A percentile compares a stretch with the other conserved stretches of the same genome.
Evolutionary conservation across 2,113 vertebrate species (phyloP).

Genomic region (Urocynchramus pylzowi): DNA sequence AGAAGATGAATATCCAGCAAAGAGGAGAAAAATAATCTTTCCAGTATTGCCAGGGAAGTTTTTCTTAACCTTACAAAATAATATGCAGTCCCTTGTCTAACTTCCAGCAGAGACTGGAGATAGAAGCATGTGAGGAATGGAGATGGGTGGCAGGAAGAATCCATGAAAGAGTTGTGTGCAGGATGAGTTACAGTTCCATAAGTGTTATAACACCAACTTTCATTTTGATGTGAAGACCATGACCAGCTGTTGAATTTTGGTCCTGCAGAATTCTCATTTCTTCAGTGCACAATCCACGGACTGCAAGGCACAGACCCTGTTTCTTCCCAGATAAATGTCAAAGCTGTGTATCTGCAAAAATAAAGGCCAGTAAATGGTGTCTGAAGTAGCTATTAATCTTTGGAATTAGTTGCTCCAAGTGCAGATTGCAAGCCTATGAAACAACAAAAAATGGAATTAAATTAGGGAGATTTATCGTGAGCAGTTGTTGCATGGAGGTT

Average conservation of each 20-base stretch:
- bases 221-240: neutral
- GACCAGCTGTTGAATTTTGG: neutral
- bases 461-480: neutral
- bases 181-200: neutral
- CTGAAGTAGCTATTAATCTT: neutral
- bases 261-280: neutral
- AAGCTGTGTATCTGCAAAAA: neutral
- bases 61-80: neutral
- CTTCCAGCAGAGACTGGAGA: neutral
- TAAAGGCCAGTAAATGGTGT: neutral
- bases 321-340: neutral
- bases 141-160: neutral
- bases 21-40: neutral
- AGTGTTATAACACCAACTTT: fast-evolving
- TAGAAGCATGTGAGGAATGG: neutral
- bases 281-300: neutral
- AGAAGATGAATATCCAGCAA: neutral
- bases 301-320: neutral
- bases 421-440: neutral
- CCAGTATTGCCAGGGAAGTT: neutral
- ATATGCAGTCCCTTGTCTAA: neutral
- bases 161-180: neutral
- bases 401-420: neutral
- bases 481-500: neutral
- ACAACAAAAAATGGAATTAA: constrained; percentile 4